A percentile compares a stretch with the other conserved stretches of the same genome.
Conservation (phyloP, 2,113 vertebrate genomes). For the Sakesphorus luctuosus region DNA sequence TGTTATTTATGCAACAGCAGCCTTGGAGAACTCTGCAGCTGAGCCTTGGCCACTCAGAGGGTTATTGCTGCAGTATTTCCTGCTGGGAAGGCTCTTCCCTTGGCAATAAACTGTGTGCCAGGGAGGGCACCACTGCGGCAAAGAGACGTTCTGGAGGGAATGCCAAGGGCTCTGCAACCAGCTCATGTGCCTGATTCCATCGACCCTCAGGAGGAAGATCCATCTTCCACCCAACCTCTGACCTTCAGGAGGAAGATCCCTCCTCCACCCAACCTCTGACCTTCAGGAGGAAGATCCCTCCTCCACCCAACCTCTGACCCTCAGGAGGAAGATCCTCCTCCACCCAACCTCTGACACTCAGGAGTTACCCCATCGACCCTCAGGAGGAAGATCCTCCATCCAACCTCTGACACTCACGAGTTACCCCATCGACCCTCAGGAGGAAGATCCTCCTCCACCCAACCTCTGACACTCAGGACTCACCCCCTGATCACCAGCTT, state of each 20-base stretch:
- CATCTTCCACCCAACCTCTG: no score
- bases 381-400: no score
- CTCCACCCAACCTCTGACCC: not conserved
- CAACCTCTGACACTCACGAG: no score
- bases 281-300: not conserved
- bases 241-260: no score
- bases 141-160: accelerated
- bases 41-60: not conserved
- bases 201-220: no score
- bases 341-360: no score
- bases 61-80: constrained; percentile 3
- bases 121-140: not conserved
- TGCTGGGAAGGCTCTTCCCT: not conserved
- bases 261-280: no score
- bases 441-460: not conserved
- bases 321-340: no score
- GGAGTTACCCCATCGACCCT: no score
- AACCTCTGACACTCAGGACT: not conserved
- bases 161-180: accelerated
- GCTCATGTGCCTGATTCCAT: not conserved
- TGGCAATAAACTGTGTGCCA: accelerated
- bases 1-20: not conserved
- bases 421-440: not conserved
- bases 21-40: constrained; percentile 16
- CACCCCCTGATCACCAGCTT: not conserved